Base-by-base conservation (phyloP, 1,140 invertebrate genomes). In the Pachypsylla venusta region DNA sequence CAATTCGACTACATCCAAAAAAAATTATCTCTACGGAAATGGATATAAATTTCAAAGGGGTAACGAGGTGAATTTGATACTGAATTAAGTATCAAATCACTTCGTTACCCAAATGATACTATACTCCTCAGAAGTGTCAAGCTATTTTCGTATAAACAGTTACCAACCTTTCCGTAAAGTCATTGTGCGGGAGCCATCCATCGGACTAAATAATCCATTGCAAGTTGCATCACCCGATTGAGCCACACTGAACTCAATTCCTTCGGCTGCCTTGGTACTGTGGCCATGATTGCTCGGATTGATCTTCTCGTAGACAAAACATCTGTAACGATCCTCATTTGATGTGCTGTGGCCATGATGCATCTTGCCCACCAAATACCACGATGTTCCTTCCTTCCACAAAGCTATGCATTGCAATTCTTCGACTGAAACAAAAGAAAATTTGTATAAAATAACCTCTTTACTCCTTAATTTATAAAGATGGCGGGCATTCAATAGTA, bases 301-400 rank as follows among this genome's bases (percentile, higher is more conserved):
- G 10, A 60, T 61, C 74, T 85, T 84, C 73, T 91, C 88, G 73
- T 88, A 91, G 28, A 93, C 87, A 75, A 93, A 94, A 76, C 91
- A 93, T 61, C 90, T 77, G 73, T 90, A 94, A 58, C 86, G 80
- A 70, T 93, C 90, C 71, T 93, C 89, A 73, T 91, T 89, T 63
- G 85, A 86, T 59, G 86, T 87, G 35, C 86, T 85, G 72, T 89
- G 85, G 68, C 82, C 83, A 74, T 88, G 84, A 64, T 84, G 81
- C 25, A 85, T 73, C 67, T 80, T 71, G 16, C 75, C 75, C 22
- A 83, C 76, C 12, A 83, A 68, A 64, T 79, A 83, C 39, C 75
- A 73, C 58, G 76, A 77, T 5, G 78, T 75, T 0, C 79, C 79
- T 56, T 83, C 81, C 66, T 79, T 82, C 81, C 81, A 84, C 10